Evolutionary conservation across 2,113 vertebrate genomes (phyloP).

Genomic region (Xenopus tropicalis): DNA sequence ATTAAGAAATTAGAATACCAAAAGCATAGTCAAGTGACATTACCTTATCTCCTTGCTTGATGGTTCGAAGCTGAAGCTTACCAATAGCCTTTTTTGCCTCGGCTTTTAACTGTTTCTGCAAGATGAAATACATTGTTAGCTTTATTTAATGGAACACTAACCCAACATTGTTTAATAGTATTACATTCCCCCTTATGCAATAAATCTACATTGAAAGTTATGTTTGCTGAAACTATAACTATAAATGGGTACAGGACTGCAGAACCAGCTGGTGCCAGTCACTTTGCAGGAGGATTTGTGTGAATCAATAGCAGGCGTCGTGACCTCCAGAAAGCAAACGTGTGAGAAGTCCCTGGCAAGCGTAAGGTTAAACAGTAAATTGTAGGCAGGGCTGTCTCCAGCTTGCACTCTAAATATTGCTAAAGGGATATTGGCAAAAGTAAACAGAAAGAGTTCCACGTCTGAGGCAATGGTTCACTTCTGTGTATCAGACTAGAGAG

Average conservation of each 20-base stretch:
- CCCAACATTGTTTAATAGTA: background rate
- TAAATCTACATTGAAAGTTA: too few species aligned
- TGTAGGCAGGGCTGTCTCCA: slow-evolving; percentile 22
- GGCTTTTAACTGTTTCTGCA: slow-evolving; percentile 75
- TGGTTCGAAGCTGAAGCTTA: slow-evolving; percentile 74
- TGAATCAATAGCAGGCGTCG: background rate
- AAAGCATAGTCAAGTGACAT: background rate
- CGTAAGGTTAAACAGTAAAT: slow-evolving; percentile 10
- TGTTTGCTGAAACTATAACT: background rate
- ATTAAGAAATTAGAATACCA: too few species aligned
- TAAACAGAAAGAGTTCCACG: background rate
- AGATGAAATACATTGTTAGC: slow-evolving; percentile 33
- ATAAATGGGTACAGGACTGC: background rate
- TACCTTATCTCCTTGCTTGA: slow-evolving; percentile 83
- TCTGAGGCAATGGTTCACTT: background rate
- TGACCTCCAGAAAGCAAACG: background rate
- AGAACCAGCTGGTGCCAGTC: slow-evolving; percentile 22
- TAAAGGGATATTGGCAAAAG: slow-evolving; percentile 7
- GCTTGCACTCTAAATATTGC: slow-evolving; percentile 31
- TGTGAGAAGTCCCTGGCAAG: background rate
- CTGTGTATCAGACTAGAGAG: too few species aligned
- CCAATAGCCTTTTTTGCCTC: slow-evolving; percentile 82
- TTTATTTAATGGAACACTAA: background rate
- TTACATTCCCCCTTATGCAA: too few species aligned
- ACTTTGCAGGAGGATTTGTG: background rate